Evolutionary conservation across 2,797 vertebrate genomes (phyloP), one percentile per base, ranked within the genome.

Genomic region (Myotis vivesi): DNA sequence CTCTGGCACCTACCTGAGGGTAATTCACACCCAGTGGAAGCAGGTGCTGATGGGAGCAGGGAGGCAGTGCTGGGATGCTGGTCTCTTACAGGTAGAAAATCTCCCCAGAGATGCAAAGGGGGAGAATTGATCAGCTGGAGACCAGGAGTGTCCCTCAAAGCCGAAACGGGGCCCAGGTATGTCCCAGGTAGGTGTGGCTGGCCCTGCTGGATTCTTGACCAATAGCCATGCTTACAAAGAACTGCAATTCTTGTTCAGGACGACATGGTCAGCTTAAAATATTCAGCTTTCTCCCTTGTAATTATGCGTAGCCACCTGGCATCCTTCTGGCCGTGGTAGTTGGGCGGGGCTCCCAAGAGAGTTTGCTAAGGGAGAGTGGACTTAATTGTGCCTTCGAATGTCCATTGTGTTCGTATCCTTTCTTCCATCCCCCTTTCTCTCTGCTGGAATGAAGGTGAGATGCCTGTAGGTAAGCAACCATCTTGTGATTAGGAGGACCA

Each of bases 391-490:
- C 38, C n/a, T 85, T 62, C 51, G n/a, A 38, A 71, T 7, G 51
- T 44, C 22, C 5, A 4, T 38, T 77, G 66, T 66, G 41, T 62
- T 68, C 33, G 49, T 44, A 19, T 41, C 5, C 64, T n/a, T 87
- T n/a, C 81, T 68, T 69, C n/a, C 4, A 20, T 75, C 36, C 75
- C 69, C 22, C 59, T 82, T 51, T 36, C 33, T 86, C 76, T 44
- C 82, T 66, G 71, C 23, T 87, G 68, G 73, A 93, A 88, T 46
- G 51, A 94, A 55, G 22, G 57, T 33, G 64, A 91, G 84, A 79
- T 46, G 73, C n/a, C 49, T 33, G 16, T 38, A 62, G 76, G 36
- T 72, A 36, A 77, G 79, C 84, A 71, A 46, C 22, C 53, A 16
- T 79, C 68, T 44, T 68, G 71, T 84, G 57, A 87, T 7, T 9